A percentile compares a stretch with the other conserved stretches of the same genome.
These are phyloP conservation scores for Limnephilus lunatus DNA, from an alignment of 2,888 invertebrate species.

Conservation along the genomic window DNA sequence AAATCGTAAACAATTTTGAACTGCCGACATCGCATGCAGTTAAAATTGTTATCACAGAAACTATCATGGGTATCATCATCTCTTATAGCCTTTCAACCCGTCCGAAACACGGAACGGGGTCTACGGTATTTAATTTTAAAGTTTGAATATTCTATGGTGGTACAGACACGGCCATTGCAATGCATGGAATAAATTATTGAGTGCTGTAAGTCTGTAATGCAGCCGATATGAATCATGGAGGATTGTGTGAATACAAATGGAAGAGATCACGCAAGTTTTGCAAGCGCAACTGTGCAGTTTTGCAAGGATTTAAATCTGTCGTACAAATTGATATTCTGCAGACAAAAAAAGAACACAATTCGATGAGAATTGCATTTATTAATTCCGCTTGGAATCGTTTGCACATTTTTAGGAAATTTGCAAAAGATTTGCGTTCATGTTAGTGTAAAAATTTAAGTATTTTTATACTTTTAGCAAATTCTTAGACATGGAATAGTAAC, in stretches of 20 bases:
- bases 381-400: no score
- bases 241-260: constrained; percentile 14
- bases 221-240: constrained; percentile 9
- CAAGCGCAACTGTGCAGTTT: background rate
- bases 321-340: background rate
- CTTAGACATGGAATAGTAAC: no score
- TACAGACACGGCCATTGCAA: background rate
- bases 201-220: background rate
- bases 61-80: background rate
- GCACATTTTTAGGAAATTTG: no score
- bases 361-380: background rate
- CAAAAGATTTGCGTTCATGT: no score
- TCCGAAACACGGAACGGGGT: background rate
- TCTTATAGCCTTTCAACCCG: background rate
- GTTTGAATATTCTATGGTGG: background rate
- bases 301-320: background rate
- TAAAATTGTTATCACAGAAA: background rate
- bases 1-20: background rate
- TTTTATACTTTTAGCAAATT: no score
- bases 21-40: background rate
- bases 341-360: background rate
- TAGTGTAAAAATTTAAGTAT: no score
- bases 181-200: constrained; percentile 37
- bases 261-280: background rate
- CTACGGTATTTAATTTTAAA: constrained; percentile 12